These are phyloP conservation scores for Ivindomyrus marchei DNA, from an alignment of 2,113 vertebrate genomes.

Conservation along the genomic window DNA sequence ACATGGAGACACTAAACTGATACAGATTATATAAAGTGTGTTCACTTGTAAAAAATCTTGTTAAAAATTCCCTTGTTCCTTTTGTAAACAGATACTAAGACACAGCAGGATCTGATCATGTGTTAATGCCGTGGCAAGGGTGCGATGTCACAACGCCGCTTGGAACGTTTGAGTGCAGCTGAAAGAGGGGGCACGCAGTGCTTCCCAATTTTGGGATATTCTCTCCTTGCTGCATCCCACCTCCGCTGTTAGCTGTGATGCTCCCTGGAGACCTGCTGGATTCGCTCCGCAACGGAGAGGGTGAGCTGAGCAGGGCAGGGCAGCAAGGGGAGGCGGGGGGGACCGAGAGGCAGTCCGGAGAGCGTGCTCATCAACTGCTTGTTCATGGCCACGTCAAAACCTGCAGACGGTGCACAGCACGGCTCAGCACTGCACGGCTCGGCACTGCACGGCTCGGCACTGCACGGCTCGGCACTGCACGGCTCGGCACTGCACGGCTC, in stretches of 20 bases:
- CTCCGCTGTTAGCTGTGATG: background rate
- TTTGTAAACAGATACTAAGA: background rate
- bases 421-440: too few relatives aligned
- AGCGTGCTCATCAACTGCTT: slow-evolving; percentile 80
- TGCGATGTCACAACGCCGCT: background rate
- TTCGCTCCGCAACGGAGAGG: slow-evolving; percentile 53
- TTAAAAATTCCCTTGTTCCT: background rate
- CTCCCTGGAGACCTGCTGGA: slow-evolving; percentile 48
- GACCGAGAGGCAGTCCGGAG: slow-evolving; percentile 84
- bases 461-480: too few relatives aligned
- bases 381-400: slow-evolving; percentile 80
- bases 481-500: too few relatives aligned
- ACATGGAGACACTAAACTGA: background rate
- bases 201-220: background rate
- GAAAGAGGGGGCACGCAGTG: background rate
- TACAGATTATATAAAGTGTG: background rate
- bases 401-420: slow-evolving; percentile 47
- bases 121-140: background rate
- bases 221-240: background rate
- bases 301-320: slow-evolving; percentile 49
- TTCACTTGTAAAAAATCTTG: background rate
- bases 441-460: background rate
- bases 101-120: background rate
- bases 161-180: background rate
- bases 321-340: slow-evolving; percentile 75